Evolutionary conservation across 2,888 invertebrate species (phyloP).

Genomic region (Cylindroiulus punctatus): DNA sequence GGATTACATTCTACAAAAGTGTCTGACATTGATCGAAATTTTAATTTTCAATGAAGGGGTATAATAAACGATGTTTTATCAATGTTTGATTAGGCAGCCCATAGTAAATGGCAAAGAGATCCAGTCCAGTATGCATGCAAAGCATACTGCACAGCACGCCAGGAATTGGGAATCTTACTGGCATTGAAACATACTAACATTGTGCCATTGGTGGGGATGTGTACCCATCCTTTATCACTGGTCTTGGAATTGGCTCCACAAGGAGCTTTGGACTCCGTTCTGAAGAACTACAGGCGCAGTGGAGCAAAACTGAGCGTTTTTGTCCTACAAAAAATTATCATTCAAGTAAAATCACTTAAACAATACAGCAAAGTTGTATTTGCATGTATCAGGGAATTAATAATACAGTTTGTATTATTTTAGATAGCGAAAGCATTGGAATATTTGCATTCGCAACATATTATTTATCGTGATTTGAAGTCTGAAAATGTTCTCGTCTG

Average conservation of each 20-base stretch:
- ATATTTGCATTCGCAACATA: constrained; percentile 90
- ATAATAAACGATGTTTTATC: constrained; percentile 20
- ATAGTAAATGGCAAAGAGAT: constrained; percentile 92
- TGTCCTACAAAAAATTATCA: constrained; percentile 82
- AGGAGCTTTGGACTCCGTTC: constrained; percentile 85
- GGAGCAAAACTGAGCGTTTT: constrained; percentile 84
- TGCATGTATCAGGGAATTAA: background rate
- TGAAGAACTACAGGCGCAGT: constrained; percentile 85
- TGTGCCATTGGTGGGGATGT: constrained; percentile 89
- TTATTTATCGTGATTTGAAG: constrained; percentile 93
- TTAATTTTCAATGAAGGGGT: background rate
- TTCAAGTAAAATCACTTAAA: constrained; percentile 73
- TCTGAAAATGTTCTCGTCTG: constrained; percentile 99
- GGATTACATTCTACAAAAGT: too few relatives aligned
- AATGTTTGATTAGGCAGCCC: constrained; percentile 71
- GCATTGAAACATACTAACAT: constrained; percentile 90
- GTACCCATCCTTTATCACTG: constrained; percentile 86
- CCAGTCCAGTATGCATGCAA: constrained; percentile 92
- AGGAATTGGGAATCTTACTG: constrained; percentile 88
- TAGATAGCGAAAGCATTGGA: constrained; percentile 90
- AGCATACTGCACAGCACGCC: constrained; percentile 95
- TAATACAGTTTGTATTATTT: constrained; percentile 55
- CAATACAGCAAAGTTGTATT: background rate
- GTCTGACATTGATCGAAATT: too few relatives aligned
- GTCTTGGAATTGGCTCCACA: constrained; percentile 90